A percentile compares a stretch with the other conserved stretches of the same genome.
Evolutionary conservation across 2,797 vertebrate genomes (phyloP).

Genomic region (Cyprinella venusta): DNA sequence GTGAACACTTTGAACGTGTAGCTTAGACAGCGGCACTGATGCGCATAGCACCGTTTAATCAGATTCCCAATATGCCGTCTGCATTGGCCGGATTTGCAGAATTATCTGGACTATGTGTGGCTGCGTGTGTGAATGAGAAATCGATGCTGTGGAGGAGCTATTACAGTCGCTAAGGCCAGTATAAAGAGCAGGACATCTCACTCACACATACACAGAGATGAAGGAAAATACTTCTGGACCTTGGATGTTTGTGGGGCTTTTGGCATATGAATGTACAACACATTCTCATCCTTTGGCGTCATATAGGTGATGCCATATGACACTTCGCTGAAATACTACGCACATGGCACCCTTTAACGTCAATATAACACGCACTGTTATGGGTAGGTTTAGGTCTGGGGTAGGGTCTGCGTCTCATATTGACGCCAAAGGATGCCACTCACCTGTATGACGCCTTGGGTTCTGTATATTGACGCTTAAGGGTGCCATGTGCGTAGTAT

Average conservation of each 20-base stretch:
- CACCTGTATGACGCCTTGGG: too few species aligned
- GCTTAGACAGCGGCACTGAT: constrained; percentile 67
- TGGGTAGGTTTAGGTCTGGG: too few species aligned
- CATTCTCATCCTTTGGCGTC: too few species aligned
- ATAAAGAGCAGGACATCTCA: neutral
- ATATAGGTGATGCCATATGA: too few species aligned
- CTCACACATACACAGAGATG: neutral
- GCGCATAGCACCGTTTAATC: constrained; percentile 69
- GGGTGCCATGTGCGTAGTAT: too few species aligned
- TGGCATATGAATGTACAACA: neutral
- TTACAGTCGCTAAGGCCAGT: neutral
- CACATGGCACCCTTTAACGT: too few species aligned
- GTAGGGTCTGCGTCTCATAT: too few species aligned
- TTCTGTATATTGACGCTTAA: too few species aligned
- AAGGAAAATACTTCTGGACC: neutral
- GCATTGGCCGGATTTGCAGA: constrained; percentile 70
- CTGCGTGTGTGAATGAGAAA: constrained; percentile 8
- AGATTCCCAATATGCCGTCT: constrained; percentile 70
- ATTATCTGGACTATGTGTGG: constrained; percentile 56
- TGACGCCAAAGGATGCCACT: too few species aligned
- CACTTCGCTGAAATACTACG: too few species aligned
- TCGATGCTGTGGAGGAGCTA: neutral
- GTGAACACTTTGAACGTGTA: constrained; percentile 18
- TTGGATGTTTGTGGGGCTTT: neutral
- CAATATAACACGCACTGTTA: too few species aligned